These are phyloP conservation scores for Brenthis daphne DNA, from an alignment of 2,888 invertebrate genomes.

Conservation along the genomic window DNA sequence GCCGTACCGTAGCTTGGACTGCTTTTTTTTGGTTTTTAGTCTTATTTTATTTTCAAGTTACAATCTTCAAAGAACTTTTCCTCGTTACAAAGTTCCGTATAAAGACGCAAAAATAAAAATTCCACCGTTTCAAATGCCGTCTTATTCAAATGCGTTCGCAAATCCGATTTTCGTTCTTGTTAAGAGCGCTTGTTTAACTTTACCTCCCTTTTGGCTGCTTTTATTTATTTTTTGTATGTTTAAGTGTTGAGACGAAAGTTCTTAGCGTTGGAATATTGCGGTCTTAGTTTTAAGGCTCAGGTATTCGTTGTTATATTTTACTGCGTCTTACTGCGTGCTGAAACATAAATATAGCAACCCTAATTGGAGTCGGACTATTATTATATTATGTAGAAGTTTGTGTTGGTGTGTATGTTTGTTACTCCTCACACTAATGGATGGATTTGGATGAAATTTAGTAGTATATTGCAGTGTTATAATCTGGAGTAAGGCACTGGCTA, in stretches of 20 bases:
- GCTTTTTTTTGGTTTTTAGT: background rate
- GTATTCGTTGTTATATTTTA: no score
- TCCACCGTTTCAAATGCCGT: conserved; percentile 44
- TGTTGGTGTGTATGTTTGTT: no score
- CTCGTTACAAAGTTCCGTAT: conserved; percentile 19
- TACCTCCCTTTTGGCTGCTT: conserved; percentile 46
- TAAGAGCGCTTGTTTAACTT: conserved; percentile 72
- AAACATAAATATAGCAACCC: no score
- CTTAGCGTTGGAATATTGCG: conserved; percentile 1
- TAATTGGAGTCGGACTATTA: no score
- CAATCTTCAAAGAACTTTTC: conserved; percentile 18
- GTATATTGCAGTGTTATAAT: no score
- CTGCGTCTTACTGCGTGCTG: no score
- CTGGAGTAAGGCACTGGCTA: no score
- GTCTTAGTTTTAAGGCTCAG: background rate
- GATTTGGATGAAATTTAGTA: no score
- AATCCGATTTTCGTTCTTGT: conserved; percentile 78
- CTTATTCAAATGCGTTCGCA: conserved; percentile 75
- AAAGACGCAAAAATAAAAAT: conserved; percentile 34
- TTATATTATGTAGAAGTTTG: no score
- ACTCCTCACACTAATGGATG: no score
- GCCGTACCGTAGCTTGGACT: no score
- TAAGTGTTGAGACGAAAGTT: conserved; percentile 40
- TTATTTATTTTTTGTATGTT: conserved; percentile 45
- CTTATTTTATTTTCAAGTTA: conserved; percentile 8